A percentile compares a stretch with the other conserved stretches of the same genome.
Conservation (phyloP, 1,140 invertebrate species). For the Drosophila tsacasi region DNA sequence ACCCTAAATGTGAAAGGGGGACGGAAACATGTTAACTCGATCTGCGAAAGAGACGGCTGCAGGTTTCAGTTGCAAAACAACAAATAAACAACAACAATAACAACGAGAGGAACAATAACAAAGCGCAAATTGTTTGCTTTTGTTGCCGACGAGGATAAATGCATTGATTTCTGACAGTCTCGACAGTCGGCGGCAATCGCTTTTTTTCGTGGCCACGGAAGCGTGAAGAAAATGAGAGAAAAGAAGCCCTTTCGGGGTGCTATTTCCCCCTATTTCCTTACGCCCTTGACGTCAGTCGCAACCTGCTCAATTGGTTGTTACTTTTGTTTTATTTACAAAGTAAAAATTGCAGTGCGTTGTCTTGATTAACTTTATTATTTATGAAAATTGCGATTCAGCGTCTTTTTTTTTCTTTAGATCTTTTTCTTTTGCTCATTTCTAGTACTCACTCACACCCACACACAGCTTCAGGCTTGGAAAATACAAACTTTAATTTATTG, state of each 20-base stretch:
- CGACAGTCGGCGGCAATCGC: constrained; percentile 38
- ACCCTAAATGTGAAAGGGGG: constrained; percentile 27
- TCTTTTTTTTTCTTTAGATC: not conserved
- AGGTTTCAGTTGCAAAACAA: constrained; percentile 18
- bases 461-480: not conserved
- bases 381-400: not conserved
- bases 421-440: not conserved
- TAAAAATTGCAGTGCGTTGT: not conserved
- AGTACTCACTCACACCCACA: not conserved
- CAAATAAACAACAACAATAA: constrained; percentile 17
- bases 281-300: not conserved
- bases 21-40: constrained; percentile 32
- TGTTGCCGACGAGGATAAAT: constrained; percentile 72
- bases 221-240: constrained; percentile 67
- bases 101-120: constrained; percentile 48
- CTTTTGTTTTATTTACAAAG: constrained; percentile 6
- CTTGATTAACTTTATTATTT: not conserved
- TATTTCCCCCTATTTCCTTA: constrained; percentile 21
- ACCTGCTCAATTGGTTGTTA: constrained; percentile 26
- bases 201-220: constrained; percentile 65
- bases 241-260: constrained; percentile 51
- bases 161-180: constrained; percentile 71
- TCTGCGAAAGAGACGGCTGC: constrained; percentile 35
- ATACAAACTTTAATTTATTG: not conserved
- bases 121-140: constrained; percentile 53